phyloP scores from a whole-genome alignment of 2,888 invertebrate species.

The Drosophila yooni region DNA sequence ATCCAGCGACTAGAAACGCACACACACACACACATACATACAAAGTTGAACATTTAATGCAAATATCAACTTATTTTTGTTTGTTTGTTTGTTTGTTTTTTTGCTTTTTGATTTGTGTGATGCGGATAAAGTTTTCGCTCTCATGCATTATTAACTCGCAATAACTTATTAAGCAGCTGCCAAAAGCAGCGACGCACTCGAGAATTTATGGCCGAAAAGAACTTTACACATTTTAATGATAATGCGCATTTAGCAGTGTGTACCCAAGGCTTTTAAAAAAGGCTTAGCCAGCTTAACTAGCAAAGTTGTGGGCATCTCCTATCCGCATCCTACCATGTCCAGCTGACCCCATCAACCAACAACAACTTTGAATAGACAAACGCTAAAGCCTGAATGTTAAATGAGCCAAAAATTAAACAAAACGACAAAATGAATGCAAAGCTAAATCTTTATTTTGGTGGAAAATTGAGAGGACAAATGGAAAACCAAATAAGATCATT shows the following conservation, averaged over 20 bases:
- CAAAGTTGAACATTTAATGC: slow-evolving; percentile 59
- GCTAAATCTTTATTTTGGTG: slow-evolving; percentile 9
- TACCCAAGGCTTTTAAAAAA: slow-evolving; percentile 79
- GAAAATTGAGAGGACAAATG: background rate
- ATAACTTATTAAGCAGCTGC: slow-evolving; percentile 55
- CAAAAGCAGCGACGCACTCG: slow-evolving; percentile 45
- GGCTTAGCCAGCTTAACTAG: slow-evolving; percentile 78
- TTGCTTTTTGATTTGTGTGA: slow-evolving; percentile 35
- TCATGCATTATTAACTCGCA: slow-evolving; percentile 72
- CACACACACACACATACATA: background rate
- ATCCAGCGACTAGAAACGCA: background rate
- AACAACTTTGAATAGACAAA: slow-evolving; percentile 52
- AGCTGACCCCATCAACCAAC: slow-evolving; percentile 46
- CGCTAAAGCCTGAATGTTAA: slow-evolving; percentile 75
- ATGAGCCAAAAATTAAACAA: slow-evolving; percentile 53
- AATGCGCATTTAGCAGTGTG: slow-evolving; percentile 80
- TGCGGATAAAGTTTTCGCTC: slow-evolving; percentile 55
- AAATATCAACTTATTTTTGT: slow-evolving; percentile 47
- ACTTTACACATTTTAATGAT: slow-evolving; percentile 80
- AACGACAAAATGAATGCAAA: slow-evolving; percentile 18
- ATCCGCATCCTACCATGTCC: background rate
- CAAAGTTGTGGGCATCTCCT: slow-evolving; percentile 59
- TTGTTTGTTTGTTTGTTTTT: slow-evolving; percentile 22
- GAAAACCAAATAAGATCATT: slow-evolving; percentile 5
- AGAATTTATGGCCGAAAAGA: slow-evolving; percentile 70